Evolutionary conservation across 1,140 invertebrate species (phyloP).

Genomic region (Pygmarrhopalites habei): DNA sequence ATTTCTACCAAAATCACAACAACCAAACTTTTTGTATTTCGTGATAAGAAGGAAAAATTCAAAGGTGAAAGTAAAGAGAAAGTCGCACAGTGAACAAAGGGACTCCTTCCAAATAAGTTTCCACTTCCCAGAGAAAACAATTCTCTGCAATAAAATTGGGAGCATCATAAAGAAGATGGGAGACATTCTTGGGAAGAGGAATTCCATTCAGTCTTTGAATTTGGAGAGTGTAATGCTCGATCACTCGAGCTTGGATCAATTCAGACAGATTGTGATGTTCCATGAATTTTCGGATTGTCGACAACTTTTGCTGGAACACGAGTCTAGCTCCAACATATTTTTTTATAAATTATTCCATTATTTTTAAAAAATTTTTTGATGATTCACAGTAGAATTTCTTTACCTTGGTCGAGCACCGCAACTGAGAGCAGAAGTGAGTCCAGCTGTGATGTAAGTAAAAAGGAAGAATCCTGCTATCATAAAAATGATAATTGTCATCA

Average conservation of each 20-base stretch:
- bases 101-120: conserved; percentile 25
- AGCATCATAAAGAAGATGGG: conserved; percentile 32
- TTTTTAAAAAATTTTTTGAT: too few relatives aligned
- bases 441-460: conserved; percentile 6
- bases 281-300: background rate
- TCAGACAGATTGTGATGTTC: background rate
- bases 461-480: conserved; percentile 17
- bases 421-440: conserved; percentile 16
- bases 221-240: background rate
- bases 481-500: conserved; percentile 7
- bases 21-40: background rate
- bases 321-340: too few relatives aligned
- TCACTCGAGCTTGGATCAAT: background rate
- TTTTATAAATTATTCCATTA: too few relatives aligned
- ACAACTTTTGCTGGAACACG: background rate
- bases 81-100: conserved; percentile 22
- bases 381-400: too few relatives aligned
- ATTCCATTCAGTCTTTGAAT: background rate
- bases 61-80: background rate
- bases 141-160: conserved; percentile 29
- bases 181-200: background rate
- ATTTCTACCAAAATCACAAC: conserved; percentile 20
- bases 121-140: conserved; percentile 17
- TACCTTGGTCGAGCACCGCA: conserved; percentile 18
- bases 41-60: background rate